Evolutionary conservation across 2,113 vertebrate genomes (phyloP), one percentile per base, ranked within the genome.

Genomic region (Sinocyclocheilus grahami): DNA sequence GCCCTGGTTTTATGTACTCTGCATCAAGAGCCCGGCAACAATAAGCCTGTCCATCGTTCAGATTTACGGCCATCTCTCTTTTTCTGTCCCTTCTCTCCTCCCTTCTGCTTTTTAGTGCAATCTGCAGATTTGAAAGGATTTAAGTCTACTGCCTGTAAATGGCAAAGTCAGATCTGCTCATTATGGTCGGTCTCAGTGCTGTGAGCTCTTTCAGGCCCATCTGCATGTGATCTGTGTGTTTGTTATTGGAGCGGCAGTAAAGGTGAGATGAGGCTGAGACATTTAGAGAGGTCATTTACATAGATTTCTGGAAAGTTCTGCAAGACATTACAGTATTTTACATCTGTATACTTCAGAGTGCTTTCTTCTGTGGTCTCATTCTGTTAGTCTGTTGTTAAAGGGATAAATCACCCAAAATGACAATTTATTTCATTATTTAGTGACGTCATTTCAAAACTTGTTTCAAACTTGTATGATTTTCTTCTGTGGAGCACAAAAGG

Each of bases 201-300:
- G 4, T 37, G 27, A 79, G 20, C 18, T 30, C 79, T 30, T 30
- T 30, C 39, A 20, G 39, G 3, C 48, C 76, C 51, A 78, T 48
- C 78, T 81, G 58, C 33, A 63, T 63, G 58, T 81, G 78, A 81
- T 63, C 55, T 63, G 33, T 55, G 58, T 63, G 78, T 63, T 63
- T 81, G 78, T 81, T 63, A 63, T 62, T 63, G 20, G 58, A 81
- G 33, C 37, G 5, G 58, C 78, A 81, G 20, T 79, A 58, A 60
- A 79, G 77, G 77, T 81, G 78, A 80, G 78, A 80, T 80, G 58
- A 80, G 78, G 53, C 55, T 24, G 78, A 78, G 76, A 78, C 48
- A 78, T 81, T 60, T 37, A 62, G 55, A 80, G 11, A 63, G 78
- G 53, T 63, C 78, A 42, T 80, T 63, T 63, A n/a, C n/a, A 63